These are phyloP conservation scores for Callipepla squamata DNA, from an alignment of 2,113 vertebrate genomes.

Conservation along the genomic window DNA sequence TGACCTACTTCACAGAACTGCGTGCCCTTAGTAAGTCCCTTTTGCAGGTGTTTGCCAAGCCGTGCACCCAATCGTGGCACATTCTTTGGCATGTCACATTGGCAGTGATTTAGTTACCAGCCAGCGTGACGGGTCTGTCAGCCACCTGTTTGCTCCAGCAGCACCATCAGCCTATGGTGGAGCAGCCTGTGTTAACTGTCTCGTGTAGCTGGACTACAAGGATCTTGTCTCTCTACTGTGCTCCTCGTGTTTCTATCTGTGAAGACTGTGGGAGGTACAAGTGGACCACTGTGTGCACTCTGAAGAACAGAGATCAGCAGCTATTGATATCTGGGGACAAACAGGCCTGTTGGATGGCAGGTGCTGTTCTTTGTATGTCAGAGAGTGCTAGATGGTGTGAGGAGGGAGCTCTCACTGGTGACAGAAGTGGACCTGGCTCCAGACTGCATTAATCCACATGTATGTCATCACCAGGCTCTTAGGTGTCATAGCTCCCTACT, in stretches of 20 bases:
- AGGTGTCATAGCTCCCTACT: not conserved
- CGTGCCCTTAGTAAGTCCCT: not conserved
- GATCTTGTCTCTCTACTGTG: not conserved
- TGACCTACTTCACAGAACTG: not conserved
- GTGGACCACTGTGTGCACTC: not conserved
- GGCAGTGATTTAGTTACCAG: not conserved
- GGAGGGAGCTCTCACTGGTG: not conserved
- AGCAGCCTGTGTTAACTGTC: fast-evolving
- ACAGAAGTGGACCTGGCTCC: not conserved
- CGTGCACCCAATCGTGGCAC: not conserved
- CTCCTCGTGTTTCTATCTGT: not conserved
- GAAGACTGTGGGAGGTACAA: not conserved
- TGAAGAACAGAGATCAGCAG: not conserved
- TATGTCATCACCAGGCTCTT: not conserved
- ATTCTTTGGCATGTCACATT: not conserved
- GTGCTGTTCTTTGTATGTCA: not conserved
- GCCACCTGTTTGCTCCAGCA: not conserved
- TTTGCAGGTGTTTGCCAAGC: not conserved
- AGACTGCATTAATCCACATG: not conserved
- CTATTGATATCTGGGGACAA: not conserved
- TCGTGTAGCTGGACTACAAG: not conserved
- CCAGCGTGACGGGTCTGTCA: not conserved
- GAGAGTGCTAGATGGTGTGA: not conserved
- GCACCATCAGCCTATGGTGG: fast-evolving
- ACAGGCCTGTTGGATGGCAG: not conserved